These are phyloP conservation scores for Microtus oregoni DNA, from an alignment of 2,113 vertebrate genomes.

Conservation along the genomic window DNA sequence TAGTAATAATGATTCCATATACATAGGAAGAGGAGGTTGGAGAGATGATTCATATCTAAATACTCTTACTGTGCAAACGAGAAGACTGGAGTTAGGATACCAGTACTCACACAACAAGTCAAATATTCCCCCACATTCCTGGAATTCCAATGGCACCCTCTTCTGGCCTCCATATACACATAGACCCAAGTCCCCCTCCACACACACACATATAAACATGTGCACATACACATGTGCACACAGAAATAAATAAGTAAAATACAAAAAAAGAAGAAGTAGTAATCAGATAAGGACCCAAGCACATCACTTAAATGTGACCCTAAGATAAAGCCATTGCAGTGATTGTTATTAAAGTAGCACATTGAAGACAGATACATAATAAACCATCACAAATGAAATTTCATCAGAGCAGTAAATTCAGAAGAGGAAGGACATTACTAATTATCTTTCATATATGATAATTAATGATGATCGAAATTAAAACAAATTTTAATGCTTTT, in stretches of 20 bases:
- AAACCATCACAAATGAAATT: conserved; percentile 36
- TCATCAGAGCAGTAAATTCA: conserved; percentile 12
- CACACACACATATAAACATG: neutral
- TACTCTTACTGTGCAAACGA: neutral
- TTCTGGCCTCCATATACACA: neutral
- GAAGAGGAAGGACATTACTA: neutral
- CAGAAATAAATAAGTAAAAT: neutral
- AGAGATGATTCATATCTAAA: neutral
- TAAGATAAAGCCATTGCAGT: neutral
- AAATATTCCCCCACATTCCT: neutral
- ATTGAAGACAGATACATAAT: neutral
- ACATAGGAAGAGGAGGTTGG: neutral
- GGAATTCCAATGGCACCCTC: neutral
- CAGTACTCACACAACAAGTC: neutral
- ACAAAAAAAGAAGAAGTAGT: neutral
- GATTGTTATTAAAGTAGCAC: neutral
- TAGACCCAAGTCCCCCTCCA: neutral
- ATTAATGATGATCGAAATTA: conserved; percentile 19
- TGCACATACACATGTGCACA: neutral
- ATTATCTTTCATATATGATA: conserved; percentile 31
- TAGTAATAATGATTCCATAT: neutral
- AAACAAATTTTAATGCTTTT: conserved; percentile 42
- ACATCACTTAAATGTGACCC: conserved; percentile 15
- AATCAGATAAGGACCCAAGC: neutral
- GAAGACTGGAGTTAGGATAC: neutral